Evolutionary conservation across 1,140 invertebrate genomes (phyloP).

Genomic region (Dendroctonus valens): DNA sequence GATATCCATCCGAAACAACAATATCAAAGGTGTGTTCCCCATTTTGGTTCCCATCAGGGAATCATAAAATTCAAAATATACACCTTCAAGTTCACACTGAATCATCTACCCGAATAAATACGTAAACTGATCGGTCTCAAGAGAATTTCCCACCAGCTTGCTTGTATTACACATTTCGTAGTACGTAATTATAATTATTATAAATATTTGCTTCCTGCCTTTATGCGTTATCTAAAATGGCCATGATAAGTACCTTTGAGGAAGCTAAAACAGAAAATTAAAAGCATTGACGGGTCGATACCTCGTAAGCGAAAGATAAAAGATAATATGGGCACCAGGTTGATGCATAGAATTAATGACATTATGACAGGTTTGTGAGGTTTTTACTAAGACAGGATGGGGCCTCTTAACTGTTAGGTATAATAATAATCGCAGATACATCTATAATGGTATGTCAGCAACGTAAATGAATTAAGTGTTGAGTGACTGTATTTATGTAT

Average conservation of each 20-base stretch:
- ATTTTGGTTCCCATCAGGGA: too few species aligned
- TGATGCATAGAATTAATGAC: slow-evolving; percentile 10
- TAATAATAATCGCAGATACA: background rate
- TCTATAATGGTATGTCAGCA: slow-evolving; percentile 5
- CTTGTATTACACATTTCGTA: too few species aligned
- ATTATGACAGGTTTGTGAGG: slow-evolving; percentile 5
- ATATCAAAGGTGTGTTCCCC: too few species aligned
- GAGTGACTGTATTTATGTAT: too few species aligned
- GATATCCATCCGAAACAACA: too few species aligned
- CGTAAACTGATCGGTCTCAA: too few species aligned
- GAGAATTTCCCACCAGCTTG: too few species aligned
- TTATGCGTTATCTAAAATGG: background rate
- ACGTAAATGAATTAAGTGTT: background rate
- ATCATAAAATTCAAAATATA: too few species aligned
- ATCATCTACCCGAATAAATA: too few species aligned
- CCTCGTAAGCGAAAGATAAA: slow-evolving; percentile 8
- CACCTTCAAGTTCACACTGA: too few species aligned
- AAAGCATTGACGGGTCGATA: slow-evolving; percentile 3
- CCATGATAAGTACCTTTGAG: slow-evolving; percentile 1
- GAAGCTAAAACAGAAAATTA: slow-evolving; percentile 4
- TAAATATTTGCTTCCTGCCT: slow-evolving; percentile 8
- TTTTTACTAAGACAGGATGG: slow-evolving; percentile 1
- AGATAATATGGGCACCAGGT: background rate
- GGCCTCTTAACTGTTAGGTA: background rate
- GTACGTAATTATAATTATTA: slow-evolving; percentile 6